Evolutionary conservation across 2,888 invertebrate genomes (phyloP).

Genomic region (Pristionchus japonicus): DNA sequence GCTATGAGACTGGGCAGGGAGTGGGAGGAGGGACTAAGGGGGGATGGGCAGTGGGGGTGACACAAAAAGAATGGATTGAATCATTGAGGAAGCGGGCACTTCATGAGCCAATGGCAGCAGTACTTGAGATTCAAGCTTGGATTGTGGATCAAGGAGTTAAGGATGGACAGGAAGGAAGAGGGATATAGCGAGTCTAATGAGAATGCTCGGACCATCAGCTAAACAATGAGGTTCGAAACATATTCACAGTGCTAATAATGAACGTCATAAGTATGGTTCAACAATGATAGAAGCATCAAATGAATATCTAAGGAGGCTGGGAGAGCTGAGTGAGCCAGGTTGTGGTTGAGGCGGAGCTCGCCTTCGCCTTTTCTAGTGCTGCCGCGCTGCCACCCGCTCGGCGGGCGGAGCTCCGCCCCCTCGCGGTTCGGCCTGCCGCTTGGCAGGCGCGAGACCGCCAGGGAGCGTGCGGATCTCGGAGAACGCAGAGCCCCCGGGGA

Average conservation of each 20-base stretch:
- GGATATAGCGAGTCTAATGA: neutral
- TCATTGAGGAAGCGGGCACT: constrained; percentile 23
- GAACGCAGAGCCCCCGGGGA: neutral
- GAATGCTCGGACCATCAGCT: too few relatives aligned
- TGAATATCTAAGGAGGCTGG: too few relatives aligned
- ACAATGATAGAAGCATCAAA: too few relatives aligned
- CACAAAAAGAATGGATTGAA: neutral
- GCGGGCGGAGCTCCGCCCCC: constrained; percentile 28
- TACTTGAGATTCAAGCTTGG: constrained; percentile 30
- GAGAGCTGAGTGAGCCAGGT: neutral
- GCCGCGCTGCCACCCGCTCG: neutral
- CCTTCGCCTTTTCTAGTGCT: constrained; percentile 12
- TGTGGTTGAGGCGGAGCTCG: neutral
- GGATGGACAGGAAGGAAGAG: constrained; percentile 1
- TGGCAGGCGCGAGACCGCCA: neutral
- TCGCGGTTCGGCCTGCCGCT: neutral
- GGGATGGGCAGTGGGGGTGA: neutral
- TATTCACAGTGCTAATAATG: too few relatives aligned
- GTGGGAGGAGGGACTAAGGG: neutral
- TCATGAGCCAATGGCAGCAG: neutral
- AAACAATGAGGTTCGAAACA: too few relatives aligned
- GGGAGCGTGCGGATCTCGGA: neutral
- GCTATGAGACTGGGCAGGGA: neutral
- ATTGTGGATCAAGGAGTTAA: constrained; percentile 34
- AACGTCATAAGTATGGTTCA: too few relatives aligned